A percentile compares a stretch with the other conserved stretches of the same genome.
phyloP scores from a whole-genome alignment of 1,140 invertebrate species.

The Pseudobourletiella spinata region DNA sequence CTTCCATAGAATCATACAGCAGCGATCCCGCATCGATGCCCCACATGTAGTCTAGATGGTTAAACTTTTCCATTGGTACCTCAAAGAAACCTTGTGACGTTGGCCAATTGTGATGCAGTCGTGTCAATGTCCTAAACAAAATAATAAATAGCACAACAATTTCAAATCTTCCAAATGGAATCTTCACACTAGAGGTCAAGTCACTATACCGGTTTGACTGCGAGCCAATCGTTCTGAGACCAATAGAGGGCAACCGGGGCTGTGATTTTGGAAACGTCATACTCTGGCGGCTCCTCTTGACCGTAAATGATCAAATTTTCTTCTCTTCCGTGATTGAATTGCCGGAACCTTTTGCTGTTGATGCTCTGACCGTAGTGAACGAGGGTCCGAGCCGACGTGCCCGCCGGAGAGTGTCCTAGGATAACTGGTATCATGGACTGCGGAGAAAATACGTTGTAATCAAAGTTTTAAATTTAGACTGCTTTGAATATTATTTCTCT shows the following conservation, averaged over 20 bases:
- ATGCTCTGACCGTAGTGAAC: conserved; percentile 48
- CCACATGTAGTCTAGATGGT: too few relatives aligned
- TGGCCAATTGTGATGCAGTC: too few relatives aligned
- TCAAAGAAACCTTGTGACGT: too few relatives aligned
- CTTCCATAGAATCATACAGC: too few relatives aligned
- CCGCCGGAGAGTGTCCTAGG: neutral
- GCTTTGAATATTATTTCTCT: neutral
- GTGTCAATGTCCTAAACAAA: too few relatives aligned
- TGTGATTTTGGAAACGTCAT: conserved; percentile 27
- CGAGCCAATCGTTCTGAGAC: conserved; percentile 60
- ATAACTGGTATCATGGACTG: neutral
- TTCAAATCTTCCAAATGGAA: too few relatives aligned
- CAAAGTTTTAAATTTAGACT: neutral
- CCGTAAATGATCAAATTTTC: conserved; percentile 20
- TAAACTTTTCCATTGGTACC: too few relatives aligned
- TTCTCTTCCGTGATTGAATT: conserved; percentile 22
- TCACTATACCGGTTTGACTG: conserved; percentile 9
- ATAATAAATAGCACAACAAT: too few relatives aligned
- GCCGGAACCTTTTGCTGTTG: conserved; percentile 42
- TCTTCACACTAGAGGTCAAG: too few relatives aligned
- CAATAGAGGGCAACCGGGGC: conserved; percentile 58
- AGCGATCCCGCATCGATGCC: too few relatives aligned
- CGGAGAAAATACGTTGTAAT: neutral
- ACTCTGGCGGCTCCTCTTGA: conserved; percentile 12
- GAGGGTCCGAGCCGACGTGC: neutral